A percentile compares a stretch with the other conserved stretches of the same genome.
Conservation (phyloP, 1,140 invertebrate genomes). For the Panonychus citri region DNA sequence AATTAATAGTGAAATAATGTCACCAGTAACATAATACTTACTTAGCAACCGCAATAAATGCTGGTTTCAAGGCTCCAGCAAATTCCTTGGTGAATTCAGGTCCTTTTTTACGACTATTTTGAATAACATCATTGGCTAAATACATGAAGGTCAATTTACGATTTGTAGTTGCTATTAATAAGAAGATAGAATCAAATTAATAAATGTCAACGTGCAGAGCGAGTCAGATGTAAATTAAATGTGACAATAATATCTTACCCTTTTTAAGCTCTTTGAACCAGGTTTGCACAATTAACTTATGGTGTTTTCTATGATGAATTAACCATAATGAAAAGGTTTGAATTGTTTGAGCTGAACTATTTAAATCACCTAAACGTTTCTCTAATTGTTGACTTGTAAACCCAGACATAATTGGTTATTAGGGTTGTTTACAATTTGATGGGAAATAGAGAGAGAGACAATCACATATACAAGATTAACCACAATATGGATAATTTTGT, state of each 20-base stretch:
- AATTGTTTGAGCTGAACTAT: conserved; percentile 85
- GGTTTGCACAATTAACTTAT: conserved; percentile 64
- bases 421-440: too few relatives aligned
- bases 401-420: conserved; percentile 4
- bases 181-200: conserved; percentile 2
- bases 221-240: too few relatives aligned
- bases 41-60: conserved; percentile 67
- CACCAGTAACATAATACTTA: conserved; percentile 36
- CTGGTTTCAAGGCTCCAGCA: conserved; percentile 43
- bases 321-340: conserved; percentile 89
- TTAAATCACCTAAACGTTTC: conserved; percentile 64
- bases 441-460: too few relatives aligned
- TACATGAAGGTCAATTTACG: conserved; percentile 64
- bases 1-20: too few relatives aligned
- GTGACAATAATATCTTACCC: conserved; percentile 2
- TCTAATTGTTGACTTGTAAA: conserved; percentile 28
- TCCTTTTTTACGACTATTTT: conserved; percentile 92
- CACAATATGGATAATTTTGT: too few relatives aligned
- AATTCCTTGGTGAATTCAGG: conserved; percentile 81
- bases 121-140: conserved; percentile 93
- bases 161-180: conserved; percentile 12
- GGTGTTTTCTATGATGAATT: conserved; percentile 82
- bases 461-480: too few relatives aligned
- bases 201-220: background rate
- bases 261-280: conserved; percentile 36